These are phyloP conservation scores for Hydrophis major DNA, from an alignment of 2,797 vertebrate species.

Conservation along the genomic window DNA sequence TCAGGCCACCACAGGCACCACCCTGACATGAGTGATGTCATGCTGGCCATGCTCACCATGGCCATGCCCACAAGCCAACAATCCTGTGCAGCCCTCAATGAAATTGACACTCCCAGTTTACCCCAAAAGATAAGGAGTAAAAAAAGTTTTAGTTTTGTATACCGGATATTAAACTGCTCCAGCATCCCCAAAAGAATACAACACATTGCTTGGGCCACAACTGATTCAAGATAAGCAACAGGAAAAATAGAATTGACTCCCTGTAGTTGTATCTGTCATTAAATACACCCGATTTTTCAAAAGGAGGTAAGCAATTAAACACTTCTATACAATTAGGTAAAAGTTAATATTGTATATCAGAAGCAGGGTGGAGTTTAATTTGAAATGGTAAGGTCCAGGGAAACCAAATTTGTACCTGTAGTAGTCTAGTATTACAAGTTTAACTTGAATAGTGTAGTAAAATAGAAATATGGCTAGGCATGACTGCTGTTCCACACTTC, in stretches of 20 bases:
- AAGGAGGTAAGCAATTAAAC: slow-evolving; percentile 30
- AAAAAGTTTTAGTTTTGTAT: not conserved
- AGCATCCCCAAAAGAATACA: slow-evolving; percentile 36
- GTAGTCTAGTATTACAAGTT: not conserved
- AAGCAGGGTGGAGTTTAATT: slow-evolving; percentile 7
- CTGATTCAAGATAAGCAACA: slow-evolving; percentile 43
- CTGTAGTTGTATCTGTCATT: slow-evolving; percentile 53
- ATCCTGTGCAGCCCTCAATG: too few species aligned
- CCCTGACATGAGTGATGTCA: too few species aligned
- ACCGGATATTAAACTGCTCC: not conserved
- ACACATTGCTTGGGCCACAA: slow-evolving; percentile 24
- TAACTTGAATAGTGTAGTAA: not conserved
- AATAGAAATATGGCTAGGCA: not conserved
- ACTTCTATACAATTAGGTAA: slow-evolving; percentile 24
- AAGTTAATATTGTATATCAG: slow-evolving; percentile 17
- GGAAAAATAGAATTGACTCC: slow-evolving; percentile 47
- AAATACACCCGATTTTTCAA: slow-evolving; percentile 28
- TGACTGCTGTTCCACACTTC: not conserved
- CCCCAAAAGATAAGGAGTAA: not conserved
- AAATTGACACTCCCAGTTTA: not conserved
- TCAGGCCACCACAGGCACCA: too few species aligned
- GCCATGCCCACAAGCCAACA: too few species aligned
- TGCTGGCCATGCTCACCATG: too few species aligned
- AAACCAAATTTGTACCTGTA: not conserved
- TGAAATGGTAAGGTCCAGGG: not conserved